Percentiles rank a stretch among this genome's conserved stretches.
These are phyloP conservation scores for Parnassius mnemosyne DNA, from an alignment of 2,888 invertebrate genomes.

Conservation along the genomic window DNA sequence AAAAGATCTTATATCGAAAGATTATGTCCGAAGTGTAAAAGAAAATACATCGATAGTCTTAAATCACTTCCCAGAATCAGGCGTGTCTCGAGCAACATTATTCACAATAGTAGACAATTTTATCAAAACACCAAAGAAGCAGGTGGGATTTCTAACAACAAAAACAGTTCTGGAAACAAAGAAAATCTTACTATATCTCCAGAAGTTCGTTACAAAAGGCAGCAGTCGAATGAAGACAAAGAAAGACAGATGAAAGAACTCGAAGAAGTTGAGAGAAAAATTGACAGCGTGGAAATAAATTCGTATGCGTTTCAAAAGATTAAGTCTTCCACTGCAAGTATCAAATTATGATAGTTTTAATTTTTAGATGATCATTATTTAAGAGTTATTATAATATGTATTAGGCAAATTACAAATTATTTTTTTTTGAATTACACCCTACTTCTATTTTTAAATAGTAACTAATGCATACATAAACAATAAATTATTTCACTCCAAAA, in stretches of 20 bases:
- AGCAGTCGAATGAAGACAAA: slow-evolving; percentile 22
- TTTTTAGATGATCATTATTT: background rate
- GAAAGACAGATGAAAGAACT: slow-evolving; percentile 29
- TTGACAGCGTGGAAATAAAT: slow-evolving; percentile 27
- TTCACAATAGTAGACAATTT: slow-evolving; percentile 42
- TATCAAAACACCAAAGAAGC: slow-evolving; percentile 30
- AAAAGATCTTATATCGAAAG: slow-evolving; percentile 37
- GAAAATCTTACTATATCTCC: background rate
- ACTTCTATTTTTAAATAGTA: too few species aligned
- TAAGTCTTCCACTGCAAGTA: background rate
- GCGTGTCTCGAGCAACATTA: slow-evolving; percentile 25
- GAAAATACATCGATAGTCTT: slow-evolving; percentile 28
- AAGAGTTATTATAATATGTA: background rate
- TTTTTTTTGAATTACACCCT: too few species aligned
- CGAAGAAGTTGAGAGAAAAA: slow-evolving; percentile 29
- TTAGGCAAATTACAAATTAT: too few species aligned
- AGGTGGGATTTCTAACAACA: slow-evolving; percentile 23
- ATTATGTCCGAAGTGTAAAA: slow-evolving; percentile 38
- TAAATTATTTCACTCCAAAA: too few species aligned
- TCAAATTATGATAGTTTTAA: background rate
- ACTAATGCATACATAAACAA: too few species aligned
- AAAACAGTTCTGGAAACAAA: slow-evolving; percentile 15
- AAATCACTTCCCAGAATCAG: slow-evolving; percentile 20
- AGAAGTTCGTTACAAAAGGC: slow-evolving; percentile 25
- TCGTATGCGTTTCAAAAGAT: background rate